A percentile compares a stretch with the other conserved stretches of the same genome.
Conservation (phyloP, 2,888 invertebrate species). For the Imbricaverruca yamaguchii region DNA sequence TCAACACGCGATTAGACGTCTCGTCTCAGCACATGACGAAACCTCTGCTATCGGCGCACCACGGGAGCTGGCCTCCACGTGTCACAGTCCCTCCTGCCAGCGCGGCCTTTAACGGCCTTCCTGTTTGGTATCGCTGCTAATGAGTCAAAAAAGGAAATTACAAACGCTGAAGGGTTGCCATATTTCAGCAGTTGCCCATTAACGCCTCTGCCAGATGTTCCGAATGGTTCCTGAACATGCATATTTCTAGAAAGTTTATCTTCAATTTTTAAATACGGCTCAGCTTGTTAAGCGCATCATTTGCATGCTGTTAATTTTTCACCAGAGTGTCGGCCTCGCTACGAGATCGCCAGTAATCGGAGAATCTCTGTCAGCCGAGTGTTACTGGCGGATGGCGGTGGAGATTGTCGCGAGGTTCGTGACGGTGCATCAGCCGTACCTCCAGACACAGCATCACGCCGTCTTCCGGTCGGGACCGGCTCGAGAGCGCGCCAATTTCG, state of each 20-base stretch:
- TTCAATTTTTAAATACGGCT: not conserved
- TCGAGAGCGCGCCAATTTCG: not conserved
- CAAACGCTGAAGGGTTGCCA: not conserved
- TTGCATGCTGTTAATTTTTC: constrained; percentile 10
- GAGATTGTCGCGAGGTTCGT: not conserved
- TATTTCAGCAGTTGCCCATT: constrained; percentile 1
- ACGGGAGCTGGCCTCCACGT: no score
- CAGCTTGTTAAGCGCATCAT: not conserved
- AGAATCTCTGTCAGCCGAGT: not conserved
- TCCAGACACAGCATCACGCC: not conserved
- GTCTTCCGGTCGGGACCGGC: not conserved
- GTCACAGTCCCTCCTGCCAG: not conserved
- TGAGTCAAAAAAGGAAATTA: constrained; percentile 21
- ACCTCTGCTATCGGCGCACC: no score
- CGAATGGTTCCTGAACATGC: not conserved
- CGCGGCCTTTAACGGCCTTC: not conserved
- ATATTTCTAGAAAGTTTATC: not conserved
- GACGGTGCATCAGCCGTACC: not conserved
- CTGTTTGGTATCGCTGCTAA: constrained; percentile 11
- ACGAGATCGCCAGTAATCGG: not conserved
- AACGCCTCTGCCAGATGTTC: not conserved
- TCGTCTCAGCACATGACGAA: no score
- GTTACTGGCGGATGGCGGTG: not conserved
- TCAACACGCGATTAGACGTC: no score
- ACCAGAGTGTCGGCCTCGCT: not conserved